Evolutionary conservation across 2,113 vertebrate genomes (phyloP), one percentile per base, ranked within the genome.

Genomic region (Colossoma macropomum): DNA sequence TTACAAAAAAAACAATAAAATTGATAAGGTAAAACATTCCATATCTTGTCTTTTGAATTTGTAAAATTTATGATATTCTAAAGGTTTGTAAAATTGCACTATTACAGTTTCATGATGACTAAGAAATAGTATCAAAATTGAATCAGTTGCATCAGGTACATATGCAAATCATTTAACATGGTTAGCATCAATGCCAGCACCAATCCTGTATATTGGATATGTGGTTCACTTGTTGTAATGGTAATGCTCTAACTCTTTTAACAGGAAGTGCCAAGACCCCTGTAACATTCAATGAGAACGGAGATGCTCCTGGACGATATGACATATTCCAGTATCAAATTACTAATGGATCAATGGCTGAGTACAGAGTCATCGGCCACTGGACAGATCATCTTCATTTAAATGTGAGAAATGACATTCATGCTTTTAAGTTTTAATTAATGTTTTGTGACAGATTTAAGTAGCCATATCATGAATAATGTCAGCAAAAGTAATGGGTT

Each of bases 311-410:
- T 23, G 98, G 98, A 48, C 97, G 98, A 41, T 99, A 99, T 25
- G 97, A 99, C 91, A 98, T 99, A 91, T 99, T 98, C 90, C 98
- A 99, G 84, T 99, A 99, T 91, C 98, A 99, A 91, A 95, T 97
- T 84, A 95, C 86, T 89, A 97, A 98, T 86, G 91, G 83, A 75
- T 93, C 92, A 1, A 93, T 89, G n/a, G 91, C 96, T 68, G 98
- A 97, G 90, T 99, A 99, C 92, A 97, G 95, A 93, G 89, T 97
- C 86, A 98, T 99, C 27, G 97, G 98, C 56, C 96, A 96, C 25
- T 99, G 98, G 98, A 97, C 96, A 68, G 96, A 99, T 87, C 95
- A 97, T 13, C 96, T 99, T 89, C 94, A 96, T 90, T 92, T 99
- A 65, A 95, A 96, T 28, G 98, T 97, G 92, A 97, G 96, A 84